These are phyloP conservation scores for Desoria tigrina DNA, from an alignment of 2,888 invertebrate genomes.

Conservation along the genomic window DNA sequence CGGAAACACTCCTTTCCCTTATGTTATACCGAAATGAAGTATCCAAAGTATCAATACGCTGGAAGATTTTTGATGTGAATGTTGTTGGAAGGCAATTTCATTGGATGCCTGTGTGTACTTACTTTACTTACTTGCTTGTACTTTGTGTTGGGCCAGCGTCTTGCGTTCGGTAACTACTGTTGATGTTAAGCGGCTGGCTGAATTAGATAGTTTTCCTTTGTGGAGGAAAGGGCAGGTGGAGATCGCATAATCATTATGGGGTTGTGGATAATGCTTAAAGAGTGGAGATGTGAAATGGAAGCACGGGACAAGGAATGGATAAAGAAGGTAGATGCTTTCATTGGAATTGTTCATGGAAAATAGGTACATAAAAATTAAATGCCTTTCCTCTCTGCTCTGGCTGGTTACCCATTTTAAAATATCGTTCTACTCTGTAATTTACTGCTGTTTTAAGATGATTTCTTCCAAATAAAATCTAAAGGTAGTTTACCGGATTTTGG, in stretches of 20 bases:
- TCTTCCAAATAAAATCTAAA: no score
- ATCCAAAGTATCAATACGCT: no score
- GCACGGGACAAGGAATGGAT: conserved; percentile 8
- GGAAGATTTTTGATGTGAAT: no score
- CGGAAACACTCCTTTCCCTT: no score
- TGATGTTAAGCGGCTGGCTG: background rate
- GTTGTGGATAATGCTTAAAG: conserved; percentile 7
- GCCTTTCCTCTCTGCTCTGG: background rate
- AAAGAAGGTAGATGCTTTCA: background rate
- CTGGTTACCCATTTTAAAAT: conserved; percentile 1
- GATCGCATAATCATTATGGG: conserved; percentile 16
- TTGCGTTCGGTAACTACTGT: no score
- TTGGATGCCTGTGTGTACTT: no score
- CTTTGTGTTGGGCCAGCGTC: no score
- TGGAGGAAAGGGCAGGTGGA: conserved; percentile 21
- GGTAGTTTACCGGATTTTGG: no score
- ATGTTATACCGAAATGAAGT: no score
- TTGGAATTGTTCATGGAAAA: background rate
- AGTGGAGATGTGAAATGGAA: conserved; percentile 2
- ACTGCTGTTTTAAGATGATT: background rate
- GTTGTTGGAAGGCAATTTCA: no score
- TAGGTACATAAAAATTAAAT: conserved; percentile 6
- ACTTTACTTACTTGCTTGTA: no score
- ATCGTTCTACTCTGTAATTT: conserved; percentile 1
- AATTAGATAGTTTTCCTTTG: conserved; percentile 12